A percentile compares a stretch with the other conserved stretches of the same genome.
Conservation (phyloP, 2,888 invertebrate genomes). For the Idaea dimidiata region DNA sequence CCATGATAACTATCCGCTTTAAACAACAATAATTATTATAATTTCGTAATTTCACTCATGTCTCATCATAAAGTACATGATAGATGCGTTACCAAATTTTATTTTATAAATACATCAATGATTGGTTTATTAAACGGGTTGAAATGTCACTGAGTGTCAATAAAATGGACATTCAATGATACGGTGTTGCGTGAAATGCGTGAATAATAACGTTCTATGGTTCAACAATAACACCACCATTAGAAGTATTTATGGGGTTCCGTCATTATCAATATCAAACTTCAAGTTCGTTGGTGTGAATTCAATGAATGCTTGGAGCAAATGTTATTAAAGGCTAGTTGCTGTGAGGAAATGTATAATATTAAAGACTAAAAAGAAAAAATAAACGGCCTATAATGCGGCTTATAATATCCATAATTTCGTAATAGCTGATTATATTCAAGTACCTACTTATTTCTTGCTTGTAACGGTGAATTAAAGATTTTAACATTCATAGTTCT, state of each 20-base stretch:
- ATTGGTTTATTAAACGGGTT: not conserved
- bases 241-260: not conserved
- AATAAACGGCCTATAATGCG: too few relatives aligned
- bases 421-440: too few relatives aligned
- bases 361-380: too few relatives aligned
- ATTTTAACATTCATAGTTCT: too few relatives aligned
- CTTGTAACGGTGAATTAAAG: too few relatives aligned
- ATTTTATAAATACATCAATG: not conserved
- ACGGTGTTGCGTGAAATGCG: not conserved
- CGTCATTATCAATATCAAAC: not conserved
- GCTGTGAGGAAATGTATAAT: too few relatives aligned
- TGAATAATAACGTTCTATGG: not conserved
- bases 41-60: not conserved
- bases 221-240: not conserved
- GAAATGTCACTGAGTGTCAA: not conserved
- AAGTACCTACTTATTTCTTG: too few relatives aligned
- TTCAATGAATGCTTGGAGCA: too few relatives aligned
- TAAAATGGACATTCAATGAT: not conserved
- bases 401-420: too few relatives aligned
- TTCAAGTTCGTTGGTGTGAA: too few relatives aligned
- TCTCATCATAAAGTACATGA: not conserved
- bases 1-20: not conserved
- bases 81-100: not conserved
- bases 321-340: too few relatives aligned
- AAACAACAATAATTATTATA: not conserved